Base-by-base conservation (phyloP, 2,888 invertebrate species). In the Andrena marginata region DNA sequence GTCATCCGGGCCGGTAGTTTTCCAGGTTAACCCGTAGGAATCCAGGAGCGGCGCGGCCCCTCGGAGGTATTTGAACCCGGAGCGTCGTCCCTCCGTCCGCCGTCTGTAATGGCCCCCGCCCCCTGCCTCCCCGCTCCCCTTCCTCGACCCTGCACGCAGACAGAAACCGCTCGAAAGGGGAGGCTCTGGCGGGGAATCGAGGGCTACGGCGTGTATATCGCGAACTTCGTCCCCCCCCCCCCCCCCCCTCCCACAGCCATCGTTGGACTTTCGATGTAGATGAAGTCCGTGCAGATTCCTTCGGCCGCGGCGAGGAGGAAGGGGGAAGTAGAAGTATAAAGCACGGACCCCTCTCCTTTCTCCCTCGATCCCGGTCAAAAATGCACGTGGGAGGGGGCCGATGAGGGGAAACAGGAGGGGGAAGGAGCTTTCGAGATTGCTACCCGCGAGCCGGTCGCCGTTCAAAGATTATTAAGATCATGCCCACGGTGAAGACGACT, bases 61-160 rank as follows among this genome's bases (percentile, higher is more conserved):
- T 85, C 85, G 74, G 88, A 90, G 90, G 91, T 91, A 91, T 91
- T 91, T 91, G 90, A 91, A 90, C 91, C 85, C 89, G 82, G 59
- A 67, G 76, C 81, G 70, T 68, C 84, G 85, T 81, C 83, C 78
- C 77, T 78, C 76, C 77, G 78, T 84, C 80, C 84, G 80, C 77
- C 82, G 85, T 87, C 87, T 87, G 80, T 85, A 80, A 80, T 74
- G 84, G 82, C 31, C 74, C 71, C 51, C 54, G 64, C 56, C 54
- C 71, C 56, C 51, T 33, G 54, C 51, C 51, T 64, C 67, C 77
- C 56, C 49, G 62, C 54, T 51, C 81, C 85, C 85, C 84, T 69
- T 65, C 75, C 76, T 10, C 65, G 54, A 3, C 54, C 67, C 48
- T 31, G 49, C 70, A 42, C 60, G 64, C 73, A 65, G 67, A 83